These are phyloP conservation scores for Copidosoma floridanum DNA, from an alignment of 1,140 invertebrate genomes.

Conservation along the genomic window DNA sequence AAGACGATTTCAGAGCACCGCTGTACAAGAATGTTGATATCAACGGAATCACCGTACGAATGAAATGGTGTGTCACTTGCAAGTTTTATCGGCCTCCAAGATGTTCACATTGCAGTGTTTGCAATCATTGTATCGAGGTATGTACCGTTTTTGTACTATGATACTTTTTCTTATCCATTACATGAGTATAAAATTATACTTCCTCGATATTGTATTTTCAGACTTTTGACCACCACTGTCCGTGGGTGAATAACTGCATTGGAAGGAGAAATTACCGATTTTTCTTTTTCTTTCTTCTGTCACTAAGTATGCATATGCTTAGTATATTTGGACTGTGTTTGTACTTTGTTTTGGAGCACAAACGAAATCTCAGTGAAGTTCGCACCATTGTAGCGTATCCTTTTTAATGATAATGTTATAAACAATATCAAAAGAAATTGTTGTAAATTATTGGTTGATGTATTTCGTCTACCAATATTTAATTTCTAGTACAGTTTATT, in stretches of 20 bases:
- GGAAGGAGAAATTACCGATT: slow-evolving; percentile 97
- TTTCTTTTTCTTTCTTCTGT: slow-evolving; percentile 97
- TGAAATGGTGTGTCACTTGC: slow-evolving; percentile 99
- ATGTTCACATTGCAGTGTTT: slow-evolving; percentile 98
- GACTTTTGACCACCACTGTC: slow-evolving; percentile 99
- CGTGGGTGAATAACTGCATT: slow-evolving; percentile 99
- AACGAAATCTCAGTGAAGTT: slow-evolving; percentile 75
- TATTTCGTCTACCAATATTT: background rate
- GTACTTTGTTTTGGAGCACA: slow-evolving; percentile 85
- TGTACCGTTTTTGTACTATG: too few species aligned
- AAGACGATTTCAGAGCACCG: slow-evolving; percentile 96
- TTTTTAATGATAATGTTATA: slow-evolving; percentile 49
- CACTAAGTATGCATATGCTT: slow-evolving; percentile 94
- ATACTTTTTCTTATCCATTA: slow-evolving; percentile 1
- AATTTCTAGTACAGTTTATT: too few species aligned
- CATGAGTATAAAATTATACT: slow-evolving; percentile 5
- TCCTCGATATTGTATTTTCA: slow-evolving; percentile 50
- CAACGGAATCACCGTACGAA: slow-evolving; percentile 95
- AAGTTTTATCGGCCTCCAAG: slow-evolving; percentile 98
- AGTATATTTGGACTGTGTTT: slow-evolving; percentile 93
- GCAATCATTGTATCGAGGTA: slow-evolving; percentile 98
- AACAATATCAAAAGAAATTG: too few species aligned
- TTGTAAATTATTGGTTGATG: background rate
- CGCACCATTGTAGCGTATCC: slow-evolving; percentile 91
- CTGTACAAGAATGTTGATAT: slow-evolving; percentile 98